A percentile compares a stretch with the other conserved stretches of the same genome.
Evolutionary conservation across 2,113 vertebrate species (phyloP).

Genomic region (Grammomys surdaster): DNA sequence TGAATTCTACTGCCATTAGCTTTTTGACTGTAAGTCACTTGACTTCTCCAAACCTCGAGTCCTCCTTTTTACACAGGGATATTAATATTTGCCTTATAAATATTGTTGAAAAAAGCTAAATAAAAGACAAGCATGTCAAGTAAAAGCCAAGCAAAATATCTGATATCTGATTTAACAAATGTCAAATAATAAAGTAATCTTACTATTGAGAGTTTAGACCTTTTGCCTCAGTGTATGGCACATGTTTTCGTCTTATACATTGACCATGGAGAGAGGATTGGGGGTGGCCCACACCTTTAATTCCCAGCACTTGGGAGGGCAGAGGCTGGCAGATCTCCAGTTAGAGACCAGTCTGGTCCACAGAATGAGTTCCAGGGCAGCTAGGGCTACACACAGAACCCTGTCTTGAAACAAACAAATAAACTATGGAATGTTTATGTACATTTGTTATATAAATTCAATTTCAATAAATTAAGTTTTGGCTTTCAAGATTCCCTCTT

Average conservation of each 20-base stretch:
- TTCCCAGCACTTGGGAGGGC: neutral
- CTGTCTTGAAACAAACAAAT: neutral
- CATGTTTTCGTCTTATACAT: neutral
- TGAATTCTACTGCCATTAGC: neutral
- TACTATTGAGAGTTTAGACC: neutral
- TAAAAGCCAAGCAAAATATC: neutral
- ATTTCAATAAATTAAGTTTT: conserved; percentile 54
- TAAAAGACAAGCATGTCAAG: neutral
- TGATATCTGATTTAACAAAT: neutral
- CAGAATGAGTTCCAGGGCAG: neutral
- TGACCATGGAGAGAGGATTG: neutral
- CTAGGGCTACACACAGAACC: neutral
- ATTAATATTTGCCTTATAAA: neutral
- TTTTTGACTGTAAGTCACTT: neutral
- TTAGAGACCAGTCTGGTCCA: neutral
- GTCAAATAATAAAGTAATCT: neutral
- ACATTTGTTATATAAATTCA: neutral
- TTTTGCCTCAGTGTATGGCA: conserved; percentile 1
- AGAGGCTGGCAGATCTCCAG: neutral
- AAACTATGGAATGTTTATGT: neutral
- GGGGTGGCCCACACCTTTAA: neutral
- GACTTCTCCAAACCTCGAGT: conserved; percentile 18
- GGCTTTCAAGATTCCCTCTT: neutral
- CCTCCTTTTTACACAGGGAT: neutral
- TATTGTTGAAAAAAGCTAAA: conserved; percentile 30